phyloP scores from a whole-genome alignment of 2,888 invertebrate genomes.

The Nemurella pictetii region DNA sequence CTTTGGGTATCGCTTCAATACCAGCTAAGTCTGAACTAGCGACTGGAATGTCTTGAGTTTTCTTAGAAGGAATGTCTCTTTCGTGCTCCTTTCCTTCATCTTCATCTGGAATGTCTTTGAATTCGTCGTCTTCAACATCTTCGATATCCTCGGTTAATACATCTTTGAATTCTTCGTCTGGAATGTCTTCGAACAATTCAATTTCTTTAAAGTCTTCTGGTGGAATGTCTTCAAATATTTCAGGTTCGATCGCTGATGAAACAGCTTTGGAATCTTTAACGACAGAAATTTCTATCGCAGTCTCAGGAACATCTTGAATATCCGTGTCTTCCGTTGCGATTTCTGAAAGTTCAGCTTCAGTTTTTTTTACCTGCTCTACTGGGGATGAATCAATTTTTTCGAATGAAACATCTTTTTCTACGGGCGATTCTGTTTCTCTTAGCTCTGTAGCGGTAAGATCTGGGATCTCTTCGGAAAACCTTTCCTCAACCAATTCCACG shows the following conservation, averaged over 20 bases:
- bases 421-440: too few species aligned
- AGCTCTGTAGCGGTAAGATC: too few species aligned
- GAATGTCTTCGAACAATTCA: constrained; percentile 10
- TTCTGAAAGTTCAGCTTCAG: not conserved
- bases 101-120: constrained; percentile 8
- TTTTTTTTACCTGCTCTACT: too few species aligned
- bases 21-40: not conserved
- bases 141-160: not conserved
- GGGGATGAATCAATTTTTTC: too few species aligned
- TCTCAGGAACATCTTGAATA: not conserved
- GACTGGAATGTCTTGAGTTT: constrained; percentile 2
- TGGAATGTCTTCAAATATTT: not conserved
- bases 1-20: not conserved
- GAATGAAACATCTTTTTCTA: too few species aligned
- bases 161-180: not conserved
- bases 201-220: not conserved
- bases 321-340: not conserved
- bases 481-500: too few species aligned
- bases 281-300: not conserved
- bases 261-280: not conserved
- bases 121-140: not conserved
- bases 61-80: not conserved
- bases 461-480: too few species aligned
- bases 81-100: not conserved
- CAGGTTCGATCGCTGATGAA: not conserved